Evolutionary conservation across 2,113 vertebrate species (phyloP), one percentile per base, ranked within the genome.

Genomic region (Scomber japonicus): DNA sequence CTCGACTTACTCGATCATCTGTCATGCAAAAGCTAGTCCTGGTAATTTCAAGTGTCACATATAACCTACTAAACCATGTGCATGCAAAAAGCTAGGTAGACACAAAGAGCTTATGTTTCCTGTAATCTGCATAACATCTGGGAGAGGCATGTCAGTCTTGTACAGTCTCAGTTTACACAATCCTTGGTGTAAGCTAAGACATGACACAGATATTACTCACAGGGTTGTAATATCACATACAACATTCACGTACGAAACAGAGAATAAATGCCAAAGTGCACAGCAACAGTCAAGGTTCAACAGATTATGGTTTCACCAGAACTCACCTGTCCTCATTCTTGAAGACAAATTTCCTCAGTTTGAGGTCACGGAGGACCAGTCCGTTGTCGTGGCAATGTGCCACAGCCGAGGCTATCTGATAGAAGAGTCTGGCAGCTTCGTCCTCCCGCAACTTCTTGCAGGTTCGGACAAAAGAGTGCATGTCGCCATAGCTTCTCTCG

Each of bases 361-460:
- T 99, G 93, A 99, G 97, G 93, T 99, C 98, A 46, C 98, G 94
- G 83, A 99, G 97, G 91, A 99, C 98, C 94, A 99, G 96, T 83
- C 97, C 97, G 61, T 97, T 97, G 31, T 97, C 96, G 0, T 99
- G 98, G 95, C 98, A 99, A 89, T 99, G 98, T 70, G 98, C 98
- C 92, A 99, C 98, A 1, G 98, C 98, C 0, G 97, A 98, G 71
- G 96, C 97, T 90, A 99, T 98, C 96, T 99, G 98, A 91, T 97
- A 96, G 95, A 99, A 99, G 51, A 99, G 96, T 84, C 96, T 94
- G 91, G 98, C 98, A 40, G 98, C 98, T 86, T 99, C 98, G 70
- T 99, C 97, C 92, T 99, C 98, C 64, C 96, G 97, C 92, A 99
- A 95, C 94, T 98, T 98, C 94, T 99, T 99, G 95, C 97, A 99